These are phyloP conservation scores for Dastarcus helophoroides DNA, from an alignment of 2,888 invertebrate genomes.

Conservation along the genomic window DNA sequence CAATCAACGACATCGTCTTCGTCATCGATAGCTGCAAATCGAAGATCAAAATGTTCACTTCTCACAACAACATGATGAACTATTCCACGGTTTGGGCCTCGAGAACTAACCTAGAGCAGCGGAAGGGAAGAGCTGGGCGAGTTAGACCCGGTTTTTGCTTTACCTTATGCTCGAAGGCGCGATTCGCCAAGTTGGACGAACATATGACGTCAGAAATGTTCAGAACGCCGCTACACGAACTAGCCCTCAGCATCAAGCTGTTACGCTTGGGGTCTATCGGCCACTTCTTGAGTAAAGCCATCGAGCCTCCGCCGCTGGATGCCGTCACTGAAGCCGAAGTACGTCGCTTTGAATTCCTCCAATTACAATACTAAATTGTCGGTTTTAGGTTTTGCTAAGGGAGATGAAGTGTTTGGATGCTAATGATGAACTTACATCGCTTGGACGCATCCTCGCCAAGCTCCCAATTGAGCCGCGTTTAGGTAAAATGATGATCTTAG, in stretches of 20 bases:
- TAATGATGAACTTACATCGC: slow-evolving; percentile 79
- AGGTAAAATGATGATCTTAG: slow-evolving; percentile 94
- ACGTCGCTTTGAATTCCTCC: no score
- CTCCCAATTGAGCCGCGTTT: slow-evolving; percentile 92
- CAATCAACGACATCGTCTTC: slow-evolving; percentile 96
- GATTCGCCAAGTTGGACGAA: slow-evolving; percentile 65
- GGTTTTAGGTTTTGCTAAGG: slow-evolving; percentile 36
- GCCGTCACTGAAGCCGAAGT: slow-evolving; percentile 98
- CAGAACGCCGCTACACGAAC: slow-evolving; percentile 89
- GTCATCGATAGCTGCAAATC: slow-evolving; percentile 97
- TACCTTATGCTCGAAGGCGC: slow-evolving; percentile 73
- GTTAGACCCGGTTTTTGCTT: slow-evolving; percentile 90
- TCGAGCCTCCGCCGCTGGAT: slow-evolving; percentile 94
- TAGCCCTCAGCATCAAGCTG: slow-evolving; percentile 84
- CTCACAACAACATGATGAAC: slow-evolving; percentile 97
- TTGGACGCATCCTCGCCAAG: slow-evolving; percentile 87
- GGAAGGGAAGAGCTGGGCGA: slow-evolving; percentile 87
- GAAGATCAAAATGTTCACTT: slow-evolving; percentile 94
- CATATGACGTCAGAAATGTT: slow-evolving; percentile 97
- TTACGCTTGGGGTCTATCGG: slow-evolving; percentile 85
- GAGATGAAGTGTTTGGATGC: slow-evolving; percentile 88
- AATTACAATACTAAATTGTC: no score
- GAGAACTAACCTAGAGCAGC: slow-evolving; percentile 86
- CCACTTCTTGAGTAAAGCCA: slow-evolving; percentile 87
- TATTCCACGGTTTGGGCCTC: slow-evolving; percentile 97